These are phyloP conservation scores for Platygyra sinensis DNA, from an alignment of 64 coral and sea anemone species.

Conservation along the genomic window DNA sequence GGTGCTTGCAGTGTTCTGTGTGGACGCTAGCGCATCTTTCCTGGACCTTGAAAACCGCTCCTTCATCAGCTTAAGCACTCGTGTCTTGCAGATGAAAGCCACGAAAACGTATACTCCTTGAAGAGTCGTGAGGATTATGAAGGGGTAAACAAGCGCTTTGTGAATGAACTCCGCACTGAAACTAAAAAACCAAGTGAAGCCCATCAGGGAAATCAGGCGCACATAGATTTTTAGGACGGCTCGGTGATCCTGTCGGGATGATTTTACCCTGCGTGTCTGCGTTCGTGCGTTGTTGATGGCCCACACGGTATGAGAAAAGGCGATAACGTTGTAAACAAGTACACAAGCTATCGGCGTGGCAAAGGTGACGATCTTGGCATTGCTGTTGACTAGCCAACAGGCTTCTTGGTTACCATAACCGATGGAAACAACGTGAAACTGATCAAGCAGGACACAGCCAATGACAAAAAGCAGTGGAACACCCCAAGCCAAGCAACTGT, in stretches of 20 bases:
- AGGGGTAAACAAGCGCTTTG: slow-evolving; percentile 72
- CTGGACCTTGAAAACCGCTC: slow-evolving; percentile 11
- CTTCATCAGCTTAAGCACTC: slow-evolving; percentile 39
- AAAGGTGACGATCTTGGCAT: slow-evolving; percentile 69
- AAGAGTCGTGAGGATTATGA: slow-evolving; percentile 79
- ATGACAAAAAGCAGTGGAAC: slow-evolving; percentile 63
- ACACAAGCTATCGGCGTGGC: slow-evolving; percentile 53
- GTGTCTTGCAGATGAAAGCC: slow-evolving; percentile 56
- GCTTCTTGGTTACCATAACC: slow-evolving; percentile 70
- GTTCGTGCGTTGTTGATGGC: slow-evolving; percentile 63
- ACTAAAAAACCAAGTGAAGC: slow-evolving; percentile 95
- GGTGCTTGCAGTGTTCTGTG: neutral
- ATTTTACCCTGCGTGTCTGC: slow-evolving; percentile 51
- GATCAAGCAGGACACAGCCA: slow-evolving; percentile 66
- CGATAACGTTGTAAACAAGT: slow-evolving; percentile 75
- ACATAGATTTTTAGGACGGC: slow-evolving; percentile 83
- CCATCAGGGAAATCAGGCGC: slow-evolving; percentile 86
- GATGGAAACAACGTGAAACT: slow-evolving; percentile 56
- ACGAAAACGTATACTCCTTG: slow-evolving; percentile 73
- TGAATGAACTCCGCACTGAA: slow-evolving; percentile 75
- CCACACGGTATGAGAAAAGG: slow-evolving; percentile 82
- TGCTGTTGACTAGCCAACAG: slow-evolving; percentile 79
- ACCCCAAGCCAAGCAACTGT: slow-evolving; percentile 76
- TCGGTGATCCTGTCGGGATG: slow-evolving; percentile 31
- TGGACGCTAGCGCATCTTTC: slow-evolving; percentile 23